Conservation (phyloP, 2,113 vertebrate genomes). For the Pterocles orientalis region DNA sequence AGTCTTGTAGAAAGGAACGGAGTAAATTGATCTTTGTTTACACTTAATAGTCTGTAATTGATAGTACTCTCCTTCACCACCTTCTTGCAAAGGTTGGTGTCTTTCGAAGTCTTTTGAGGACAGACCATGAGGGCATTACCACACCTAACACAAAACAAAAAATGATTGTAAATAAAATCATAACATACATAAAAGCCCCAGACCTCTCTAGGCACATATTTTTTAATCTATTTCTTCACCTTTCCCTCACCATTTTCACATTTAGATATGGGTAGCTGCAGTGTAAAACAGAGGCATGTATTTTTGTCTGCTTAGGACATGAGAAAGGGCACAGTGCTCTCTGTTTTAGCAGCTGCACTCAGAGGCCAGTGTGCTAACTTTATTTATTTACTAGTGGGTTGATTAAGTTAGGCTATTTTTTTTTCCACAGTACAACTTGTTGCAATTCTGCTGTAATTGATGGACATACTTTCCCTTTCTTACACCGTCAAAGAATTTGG, state of each 20-base stretch:
- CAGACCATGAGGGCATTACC: background rate
- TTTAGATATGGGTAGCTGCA: background rate
- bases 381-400: constrained; percentile 36
- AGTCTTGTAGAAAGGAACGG: background rate
- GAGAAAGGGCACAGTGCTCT: constrained; percentile 40
- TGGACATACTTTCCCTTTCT: background rate
- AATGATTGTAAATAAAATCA: background rate
- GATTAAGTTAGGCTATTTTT: constrained; percentile 40
- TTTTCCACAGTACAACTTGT: background rate
- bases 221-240: background rate
- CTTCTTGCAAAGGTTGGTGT: background rate
- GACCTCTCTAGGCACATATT: background rate
- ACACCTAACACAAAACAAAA: background rate
- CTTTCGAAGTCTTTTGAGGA: background rate
- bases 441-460: background rate
- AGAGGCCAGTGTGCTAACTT: background rate
- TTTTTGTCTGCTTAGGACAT: constrained; percentile 43
- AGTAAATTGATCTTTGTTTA: background rate
- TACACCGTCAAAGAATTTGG: background rate
- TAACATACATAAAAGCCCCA: background rate
- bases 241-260: background rate
- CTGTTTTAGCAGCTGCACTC: constrained; percentile 27
- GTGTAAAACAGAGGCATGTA: constrained; percentile 1
- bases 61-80: background rate
- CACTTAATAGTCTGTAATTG: background rate